Evolutionary conservation across 2,113 vertebrate genomes (phyloP), one percentile per base, ranked within the genome.

Genomic region (Oxyruncus cristatus): DNA sequence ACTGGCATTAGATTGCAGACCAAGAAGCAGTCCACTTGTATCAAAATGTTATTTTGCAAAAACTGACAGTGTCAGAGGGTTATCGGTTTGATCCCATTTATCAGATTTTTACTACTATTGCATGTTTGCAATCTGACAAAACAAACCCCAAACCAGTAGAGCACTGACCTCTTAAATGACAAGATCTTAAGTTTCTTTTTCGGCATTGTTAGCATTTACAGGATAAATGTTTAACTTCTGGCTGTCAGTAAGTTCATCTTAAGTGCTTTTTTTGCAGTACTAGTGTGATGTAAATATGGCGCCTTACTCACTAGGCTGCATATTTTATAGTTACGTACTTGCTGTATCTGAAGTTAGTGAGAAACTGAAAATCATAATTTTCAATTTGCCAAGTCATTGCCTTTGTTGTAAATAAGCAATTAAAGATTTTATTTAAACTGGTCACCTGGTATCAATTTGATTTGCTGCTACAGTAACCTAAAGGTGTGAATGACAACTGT

Each of bases 291-390:
- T 97, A 97, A 95, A 97, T 96, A 97, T 16, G 56, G 87, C 91
- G 97, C 97, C 97, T 97, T 97, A 97, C 92, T 97, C 96, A 97
- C 95, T 97, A 97, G 96, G 92, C 93, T 97, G 95, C 96, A 26
- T 80, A 75, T 94, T 96, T 97, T 91, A 50, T 44, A 94, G 93
- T 32, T 83, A 7, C 89, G 85, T 91, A 86, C 73, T 93, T 76
- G 73, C 82, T 92, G 81, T 96, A 89, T 66, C 77, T 93, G 71
- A 95, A 92, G 33, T 61, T 95, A 89, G 88, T 87, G 87, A 73
- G 74, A 76, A 97, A 94, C 67, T 86, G 65, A 67, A 94, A 90
- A 94, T 82, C 62, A 44, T 92, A 3, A 49, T 50, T 93, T 91
- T 79, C 50, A 46, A 53, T 85, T 92, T 95, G 93, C 91, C 86